Percentiles rank a stretch among this genome's conserved stretches.
These are phyloP conservation scores for Phenganax stokvisi DNA, from an alignment of 92 coral and sea anemone genomes.

Conservation along the genomic window DNA sequence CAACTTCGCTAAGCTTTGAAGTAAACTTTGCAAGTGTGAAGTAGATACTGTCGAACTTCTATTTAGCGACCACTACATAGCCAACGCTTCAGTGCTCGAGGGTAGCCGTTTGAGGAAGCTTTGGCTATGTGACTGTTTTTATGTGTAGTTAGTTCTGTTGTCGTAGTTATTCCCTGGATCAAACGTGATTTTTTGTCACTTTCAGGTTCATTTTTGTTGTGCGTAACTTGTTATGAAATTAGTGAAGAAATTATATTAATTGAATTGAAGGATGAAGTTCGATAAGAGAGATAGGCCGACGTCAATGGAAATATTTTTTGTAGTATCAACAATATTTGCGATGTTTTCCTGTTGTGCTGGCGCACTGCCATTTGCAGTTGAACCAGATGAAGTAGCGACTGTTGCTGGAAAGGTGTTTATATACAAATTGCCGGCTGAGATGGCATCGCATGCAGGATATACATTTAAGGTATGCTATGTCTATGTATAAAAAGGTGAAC, in stretches of 20 bases:
- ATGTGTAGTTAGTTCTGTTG: not conserved
- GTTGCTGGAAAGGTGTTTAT: slow-evolving; percentile 74
- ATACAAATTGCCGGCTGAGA: slow-evolving; percentile 53
- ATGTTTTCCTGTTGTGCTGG: slow-evolving; percentile 10
- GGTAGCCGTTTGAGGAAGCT: too few species aligned
- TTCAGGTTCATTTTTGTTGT: not conserved
- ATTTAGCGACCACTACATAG: too few species aligned
- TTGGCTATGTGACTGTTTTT: too few species aligned
- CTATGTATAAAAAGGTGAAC: not conserved
- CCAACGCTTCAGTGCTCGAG: too few species aligned
- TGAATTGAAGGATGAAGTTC: not conserved
- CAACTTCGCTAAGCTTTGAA: too few species aligned
- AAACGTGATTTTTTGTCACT: not conserved
- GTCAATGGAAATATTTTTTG: not conserved
- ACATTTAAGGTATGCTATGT: slow-evolving; percentile 45
- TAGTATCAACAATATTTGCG: not conserved
- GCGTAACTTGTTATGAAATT: not conserved
- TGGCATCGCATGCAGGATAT: slow-evolving; percentile 37
- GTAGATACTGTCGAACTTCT: too few species aligned
- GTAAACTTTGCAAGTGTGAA: too few species aligned
- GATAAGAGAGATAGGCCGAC: not conserved
- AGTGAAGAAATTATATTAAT: not conserved
- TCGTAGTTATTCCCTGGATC: not conserved
- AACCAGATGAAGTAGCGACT: slow-evolving; percentile 60
- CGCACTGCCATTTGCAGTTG: slow-evolving; percentile 4